phyloP scores from a whole-genome alignment of 2,888 invertebrate species.

The Yponomeuta evonymella region DNA sequence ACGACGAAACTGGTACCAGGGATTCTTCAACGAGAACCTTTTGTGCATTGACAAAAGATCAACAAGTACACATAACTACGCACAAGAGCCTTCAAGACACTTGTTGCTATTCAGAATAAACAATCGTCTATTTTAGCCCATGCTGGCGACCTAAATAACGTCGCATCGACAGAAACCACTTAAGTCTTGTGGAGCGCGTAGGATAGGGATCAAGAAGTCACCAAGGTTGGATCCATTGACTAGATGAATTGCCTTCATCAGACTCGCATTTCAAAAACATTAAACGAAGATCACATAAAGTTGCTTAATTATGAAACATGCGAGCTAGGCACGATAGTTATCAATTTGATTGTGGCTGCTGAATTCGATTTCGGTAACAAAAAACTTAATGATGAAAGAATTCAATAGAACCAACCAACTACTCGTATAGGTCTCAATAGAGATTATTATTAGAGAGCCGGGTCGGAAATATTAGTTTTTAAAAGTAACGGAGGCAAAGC shows the following conservation, averaged over 20 bases:
- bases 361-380: slow-evolving; percentile 1
- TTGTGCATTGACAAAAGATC: neutral
- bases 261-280: slow-evolving; percentile 8
- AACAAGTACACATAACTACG: neutral
- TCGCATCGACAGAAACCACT: slow-evolving; percentile 42
- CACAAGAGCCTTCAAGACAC: neutral
- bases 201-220: slow-evolving; percentile 66
- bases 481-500: slow-evolving; percentile 42
- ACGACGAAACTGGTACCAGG: neutral
- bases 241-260: slow-evolving; percentile 47
- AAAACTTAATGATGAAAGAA: slow-evolving; percentile 10
- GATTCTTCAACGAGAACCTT: neutral
- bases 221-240: slow-evolving; percentile 70
- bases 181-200: slow-evolving; percentile 48
- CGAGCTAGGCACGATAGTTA: slow-evolving; percentile 2
- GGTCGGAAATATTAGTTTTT: slow-evolving; percentile 43
- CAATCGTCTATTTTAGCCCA: slow-evolving; percentile 35
- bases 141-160: slow-evolving; percentile 53
- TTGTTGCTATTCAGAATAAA: slow-evolving; percentile 29
- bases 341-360: slow-evolving; percentile 1
- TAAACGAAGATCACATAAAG: slow-evolving; percentile 7
- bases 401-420: slow-evolving; percentile 7
- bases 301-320: neutral
- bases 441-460: slow-evolving; percentile 24
- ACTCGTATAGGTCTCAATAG: slow-evolving; percentile 9